Evolutionary conservation across 1,140 invertebrate species (phyloP), one percentile per base, ranked within the genome.

Genomic region (Brachionus sp.): DNA sequence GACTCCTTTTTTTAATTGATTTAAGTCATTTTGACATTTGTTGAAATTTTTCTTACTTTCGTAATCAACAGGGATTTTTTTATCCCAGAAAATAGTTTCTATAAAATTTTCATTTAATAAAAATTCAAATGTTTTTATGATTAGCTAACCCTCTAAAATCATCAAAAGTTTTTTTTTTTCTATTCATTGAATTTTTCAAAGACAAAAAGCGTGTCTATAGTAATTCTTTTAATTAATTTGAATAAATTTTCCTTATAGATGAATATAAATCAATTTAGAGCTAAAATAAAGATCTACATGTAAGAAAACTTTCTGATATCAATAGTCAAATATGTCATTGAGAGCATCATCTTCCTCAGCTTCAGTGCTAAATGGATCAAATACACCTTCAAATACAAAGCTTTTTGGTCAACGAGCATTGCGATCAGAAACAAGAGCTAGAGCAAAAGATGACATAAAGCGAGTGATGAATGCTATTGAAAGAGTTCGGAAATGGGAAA

Each of bases 391-490:
- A 5, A 75, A 75, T 12, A 44, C 70, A 23, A 75, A 75, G 33
- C 39, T 75, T 44, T 75, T 75, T 46, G 70, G 70, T 25, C 70
- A 75, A 85, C 92, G 95, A 87, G 95, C 94, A 86, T 93, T 96
- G 77, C 91, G 95, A 86, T 95, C 95, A 37, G 95, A 98, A 91
- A 98, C 96, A 78, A 92, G 97, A 85, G 97, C 95, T 89, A 91
- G 96, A 87, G 96, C 96, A 25, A 98, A 98, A 92, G 96, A 98
- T 94, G 96, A 98, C 88, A 95, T 98, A 87, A 98, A 98, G 91
- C 92, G 95, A 87, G 95, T 97, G 85, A 98, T 98, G 93, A 95
- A 96, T 92, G 95, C 95, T 86, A 95, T 98, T 86, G 96, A 98
- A 88, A 96, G 96, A 93, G 96, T 98, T 88, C 92, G 96, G 86